Evolutionary conservation across 2,888 invertebrate species (phyloP), one percentile per base, ranked within the genome.

Genomic region (Sclerodermus sp.): DNA sequence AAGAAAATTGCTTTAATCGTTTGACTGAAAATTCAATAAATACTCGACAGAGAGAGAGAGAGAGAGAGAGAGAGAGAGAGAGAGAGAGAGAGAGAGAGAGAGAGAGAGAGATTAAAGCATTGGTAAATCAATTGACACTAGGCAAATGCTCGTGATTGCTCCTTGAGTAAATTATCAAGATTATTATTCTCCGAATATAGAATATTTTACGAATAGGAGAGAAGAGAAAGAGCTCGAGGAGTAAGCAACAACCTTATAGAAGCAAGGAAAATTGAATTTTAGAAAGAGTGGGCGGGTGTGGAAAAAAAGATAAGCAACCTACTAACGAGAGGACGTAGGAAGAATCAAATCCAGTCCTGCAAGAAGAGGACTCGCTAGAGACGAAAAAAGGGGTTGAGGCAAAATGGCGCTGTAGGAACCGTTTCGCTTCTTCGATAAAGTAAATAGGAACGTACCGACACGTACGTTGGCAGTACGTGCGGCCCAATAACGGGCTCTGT

Each of bases 401-500:
- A 53, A 55, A 58, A 52, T 53, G 42, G 57, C 49, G 29, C 45
- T 48, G 52, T 32, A 38, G 49, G 47, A 45, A 55, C 43, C 53
- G 63, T 61, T 64, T 64, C 62, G 57, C 44, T 45, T 50, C 45
- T 52, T 47, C 60, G 64, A 68, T 67, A 66, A 67, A 63, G 60
- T 60, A 67, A 68, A 67, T 68, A 65, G 65, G 58, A 67, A 64
- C 64, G 58, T 61, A 57, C 52, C 60, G 62, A 67, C 68, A 68
- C 68, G 68, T 68, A 60, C 58, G 42, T 46, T 47, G 31, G 54
- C 42, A 13, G 55, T 61, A 67, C 67, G 68, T 68, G 68, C 60
- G 54, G 45, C 34, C 57, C 62, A 63, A 63, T 63, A 63, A 57
- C 52, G 45, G 49, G 42, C 48, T 54, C 47, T 49, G 41, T 50